Percentiles rank a stretch among this genome's conserved stretches.
Evolutionary conservation across 2,888 invertebrate species (phyloP).

Genomic region (Ypsolopha sequella): DNA sequence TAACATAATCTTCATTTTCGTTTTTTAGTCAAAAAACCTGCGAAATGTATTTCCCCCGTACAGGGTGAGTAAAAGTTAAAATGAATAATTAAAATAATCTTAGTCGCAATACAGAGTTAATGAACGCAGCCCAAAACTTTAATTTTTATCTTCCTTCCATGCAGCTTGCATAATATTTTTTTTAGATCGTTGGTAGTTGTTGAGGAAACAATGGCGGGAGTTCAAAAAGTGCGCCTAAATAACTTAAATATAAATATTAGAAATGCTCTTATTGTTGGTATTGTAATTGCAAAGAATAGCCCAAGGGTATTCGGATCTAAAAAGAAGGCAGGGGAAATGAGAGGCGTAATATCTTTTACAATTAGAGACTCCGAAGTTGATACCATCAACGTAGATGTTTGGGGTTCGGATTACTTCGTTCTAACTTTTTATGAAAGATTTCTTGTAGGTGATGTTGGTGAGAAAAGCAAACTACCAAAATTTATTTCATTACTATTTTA

Average conservation of each 20-base stretch:
- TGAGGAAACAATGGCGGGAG: conserved; percentile 52
- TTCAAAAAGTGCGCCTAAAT: conserved; percentile 48
- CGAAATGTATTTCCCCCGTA: too few species aligned
- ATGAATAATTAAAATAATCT: too few species aligned
- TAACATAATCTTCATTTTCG: too few species aligned
- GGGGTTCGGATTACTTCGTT: conserved; percentile 77
- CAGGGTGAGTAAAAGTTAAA: too few species aligned
- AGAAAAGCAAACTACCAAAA: conserved; percentile 14
- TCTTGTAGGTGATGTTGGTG: conserved; percentile 79
- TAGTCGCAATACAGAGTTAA: too few species aligned
- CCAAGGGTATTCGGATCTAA: conserved; percentile 64
- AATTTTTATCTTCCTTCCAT: too few species aligned
- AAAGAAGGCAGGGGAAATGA: conserved; percentile 62
- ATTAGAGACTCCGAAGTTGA: conserved; percentile 79
- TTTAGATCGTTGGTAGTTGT: too few species aligned
- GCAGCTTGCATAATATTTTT: too few species aligned
- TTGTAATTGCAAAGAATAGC: conserved; percentile 75
- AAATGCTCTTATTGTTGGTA: conserved; percentile 63
- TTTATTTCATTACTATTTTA: conserved; percentile 4
- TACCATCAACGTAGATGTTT: conserved; percentile 81
- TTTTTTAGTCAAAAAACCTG: too few species aligned
- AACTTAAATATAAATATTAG: conserved; percentile 50
- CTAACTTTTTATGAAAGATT: conserved; percentile 73
- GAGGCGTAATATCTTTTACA: conserved; percentile 83
- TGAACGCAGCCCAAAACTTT: too few species aligned